Evolutionary conservation across 2,888 invertebrate species (phyloP).

Genomic region (Microctonus aethiopoides): DNA sequence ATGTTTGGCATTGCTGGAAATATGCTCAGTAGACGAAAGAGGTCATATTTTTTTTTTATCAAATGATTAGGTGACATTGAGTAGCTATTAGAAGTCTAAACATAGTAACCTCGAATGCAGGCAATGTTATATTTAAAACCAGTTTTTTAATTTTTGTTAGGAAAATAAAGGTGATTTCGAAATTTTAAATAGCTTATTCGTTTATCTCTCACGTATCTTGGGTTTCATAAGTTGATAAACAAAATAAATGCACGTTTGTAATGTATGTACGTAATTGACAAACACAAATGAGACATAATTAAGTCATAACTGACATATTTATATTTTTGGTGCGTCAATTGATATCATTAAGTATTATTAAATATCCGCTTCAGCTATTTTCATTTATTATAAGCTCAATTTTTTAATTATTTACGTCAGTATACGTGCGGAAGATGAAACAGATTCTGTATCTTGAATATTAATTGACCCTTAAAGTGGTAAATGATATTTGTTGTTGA

Average conservation of each 20-base stretch:
- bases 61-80: background rate
- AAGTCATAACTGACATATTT: background rate
- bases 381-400: background rate
- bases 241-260: conserved; percentile 2
- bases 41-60: background rate
- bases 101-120: background rate
- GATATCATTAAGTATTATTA: background rate
- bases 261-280: background rate
- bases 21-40: background rate
- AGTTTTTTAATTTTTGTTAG: background rate
- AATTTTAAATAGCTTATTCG: background rate
- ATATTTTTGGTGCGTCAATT: background rate
- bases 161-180: background rate
- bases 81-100: too few relatives aligned
- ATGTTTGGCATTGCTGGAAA: background rate
- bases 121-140: background rate
- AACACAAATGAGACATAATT: conserved; percentile 2
- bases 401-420: background rate
- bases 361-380: background rate
- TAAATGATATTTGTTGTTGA: background rate
- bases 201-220: conserved; percentile 1
- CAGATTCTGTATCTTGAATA: background rate
- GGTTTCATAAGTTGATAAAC: conserved; percentile 2
- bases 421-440: background rate
- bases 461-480: background rate